Percentiles rank a stretch among this genome's conserved stretches.
phyloP scores from a whole-genome alignment of 2,113 vertebrate species.

The Mungos mungo region DNA sequence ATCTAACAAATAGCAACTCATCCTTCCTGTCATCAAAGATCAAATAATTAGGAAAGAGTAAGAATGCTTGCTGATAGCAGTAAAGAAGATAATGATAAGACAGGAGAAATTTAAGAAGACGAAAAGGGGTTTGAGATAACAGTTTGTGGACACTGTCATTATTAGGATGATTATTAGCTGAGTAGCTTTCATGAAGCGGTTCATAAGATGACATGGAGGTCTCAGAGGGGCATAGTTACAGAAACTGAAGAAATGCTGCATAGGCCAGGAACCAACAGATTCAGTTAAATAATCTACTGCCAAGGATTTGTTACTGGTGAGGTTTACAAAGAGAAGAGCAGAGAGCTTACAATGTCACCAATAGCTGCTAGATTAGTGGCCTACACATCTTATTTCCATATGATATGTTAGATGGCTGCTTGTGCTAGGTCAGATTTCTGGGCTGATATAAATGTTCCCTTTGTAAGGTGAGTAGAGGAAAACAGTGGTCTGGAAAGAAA shows the following conservation, averaged over 20 bases:
- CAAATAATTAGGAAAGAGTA: conserved; percentile 78
- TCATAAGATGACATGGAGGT: conserved; percentile 49
- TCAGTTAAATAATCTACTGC: conserved; percentile 71
- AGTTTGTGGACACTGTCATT: conserved; percentile 9
- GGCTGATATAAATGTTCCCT: conserved; percentile 63
- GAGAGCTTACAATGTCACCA: conserved; percentile 76
- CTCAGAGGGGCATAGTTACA: background rate
- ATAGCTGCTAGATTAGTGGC: conserved; percentile 17
- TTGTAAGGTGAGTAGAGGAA: background rate
- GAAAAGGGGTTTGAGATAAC: conserved; percentile 55
- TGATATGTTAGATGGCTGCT: conserved; percentile 62
- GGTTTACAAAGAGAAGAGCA: conserved; percentile 69
- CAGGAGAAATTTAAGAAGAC: conserved; percentile 70
- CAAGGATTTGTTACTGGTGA: conserved; percentile 64
- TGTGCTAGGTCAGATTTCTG: background rate
- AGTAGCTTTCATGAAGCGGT: conserved; percentile 39
- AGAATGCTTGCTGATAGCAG: conserved; percentile 60
- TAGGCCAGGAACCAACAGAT: conserved; percentile 56
- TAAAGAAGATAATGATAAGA: conserved; percentile 66
- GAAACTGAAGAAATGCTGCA: conserved; percentile 63
- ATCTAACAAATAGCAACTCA: conserved; percentile 75
- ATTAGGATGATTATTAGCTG: conserved; percentile 64
- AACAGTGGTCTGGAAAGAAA: background rate
- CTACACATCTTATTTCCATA: conserved; percentile 65
- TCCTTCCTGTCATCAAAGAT: conserved; percentile 70